A percentile compares a stretch with the other conserved stretches of the same genome.
Evolutionary conservation across 2,888 invertebrate species (phyloP).

Genomic region (Leucoma salicis): DNA sequence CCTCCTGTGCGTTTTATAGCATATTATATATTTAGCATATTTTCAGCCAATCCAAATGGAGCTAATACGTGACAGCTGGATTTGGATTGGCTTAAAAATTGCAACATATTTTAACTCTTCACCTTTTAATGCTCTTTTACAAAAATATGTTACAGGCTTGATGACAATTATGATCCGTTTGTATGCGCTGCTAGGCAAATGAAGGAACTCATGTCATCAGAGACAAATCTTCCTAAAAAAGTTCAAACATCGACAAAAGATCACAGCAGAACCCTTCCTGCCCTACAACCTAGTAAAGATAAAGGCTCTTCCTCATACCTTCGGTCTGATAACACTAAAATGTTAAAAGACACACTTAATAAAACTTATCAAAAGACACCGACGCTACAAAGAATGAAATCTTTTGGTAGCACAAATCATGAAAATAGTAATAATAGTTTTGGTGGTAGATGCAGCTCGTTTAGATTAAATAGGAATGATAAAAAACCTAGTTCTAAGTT

Average conservation of each 20-base stretch:
- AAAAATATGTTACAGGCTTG: constrained; percentile 61
- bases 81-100: too few species aligned
- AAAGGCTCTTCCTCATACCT: constrained; percentile 55
- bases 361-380: constrained; percentile 80
- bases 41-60: too few species aligned
- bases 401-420: constrained; percentile 70
- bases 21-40: too few species aligned
- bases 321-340: constrained; percentile 66
- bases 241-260: constrained; percentile 66
- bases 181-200: constrained; percentile 90
- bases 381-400: constrained; percentile 76
- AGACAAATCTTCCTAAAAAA: constrained; percentile 79
- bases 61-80: too few species aligned
- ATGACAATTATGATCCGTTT: constrained; percentile 88
- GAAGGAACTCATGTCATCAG: constrained; percentile 89
- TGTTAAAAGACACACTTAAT: constrained; percentile 75
- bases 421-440: constrained; percentile 59
- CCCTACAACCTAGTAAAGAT: constrained; percentile 64
- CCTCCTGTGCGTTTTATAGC: too few species aligned
- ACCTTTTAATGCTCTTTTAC: constrained; percentile 9
- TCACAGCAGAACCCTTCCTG: constrained; percentile 68
- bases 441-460: constrained; percentile 72
- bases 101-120: too few species aligned
- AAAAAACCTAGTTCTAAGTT: constrained; percentile 72
- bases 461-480: constrained; percentile 69